Evolutionary conservation across 2,888 invertebrate genomes (phyloP).

Genomic region (Microctonus hyperodae): DNA sequence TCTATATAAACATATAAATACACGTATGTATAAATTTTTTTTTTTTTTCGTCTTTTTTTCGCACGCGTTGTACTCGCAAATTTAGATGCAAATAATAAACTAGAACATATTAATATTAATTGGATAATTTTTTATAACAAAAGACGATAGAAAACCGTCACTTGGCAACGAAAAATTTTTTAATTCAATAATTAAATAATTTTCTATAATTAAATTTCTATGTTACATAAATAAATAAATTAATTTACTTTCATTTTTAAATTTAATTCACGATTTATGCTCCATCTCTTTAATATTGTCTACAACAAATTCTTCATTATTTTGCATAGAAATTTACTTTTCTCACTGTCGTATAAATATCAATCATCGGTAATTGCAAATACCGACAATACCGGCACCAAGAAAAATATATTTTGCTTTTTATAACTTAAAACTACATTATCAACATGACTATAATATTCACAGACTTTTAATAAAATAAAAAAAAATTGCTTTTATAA

Average conservation of each 20-base stretch:
- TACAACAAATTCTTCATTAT: neutral
- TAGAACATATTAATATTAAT: neutral
- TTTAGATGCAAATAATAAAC: neutral
- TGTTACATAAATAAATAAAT: too few species aligned
- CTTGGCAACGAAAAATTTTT: constrained; percentile 8
- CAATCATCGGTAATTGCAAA: neutral
- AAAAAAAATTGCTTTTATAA: neutral
- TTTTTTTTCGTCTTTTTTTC: neutral
- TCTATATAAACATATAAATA: too few species aligned
- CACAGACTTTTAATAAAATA: neutral
- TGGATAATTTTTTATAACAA: neutral
- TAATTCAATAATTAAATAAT: too few species aligned
- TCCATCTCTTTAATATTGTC: constrained; percentile 11
- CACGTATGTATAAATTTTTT: too few species aligned
- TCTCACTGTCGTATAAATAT: neutral
- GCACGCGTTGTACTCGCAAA: neutral
- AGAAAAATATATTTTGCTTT: neutral
- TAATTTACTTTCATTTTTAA: neutral
- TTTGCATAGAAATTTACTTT: neutral
- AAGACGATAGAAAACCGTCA: neutral
- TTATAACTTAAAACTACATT: neutral
- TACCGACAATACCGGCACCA: neutral
- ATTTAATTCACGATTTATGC: constrained; percentile 2
- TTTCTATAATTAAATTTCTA: too few species aligned
- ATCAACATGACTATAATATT: neutral